Evolutionary conservation across 2,888 invertebrate genomes (phyloP).

Genomic region (Ochropleura leucogaster): DNA sequence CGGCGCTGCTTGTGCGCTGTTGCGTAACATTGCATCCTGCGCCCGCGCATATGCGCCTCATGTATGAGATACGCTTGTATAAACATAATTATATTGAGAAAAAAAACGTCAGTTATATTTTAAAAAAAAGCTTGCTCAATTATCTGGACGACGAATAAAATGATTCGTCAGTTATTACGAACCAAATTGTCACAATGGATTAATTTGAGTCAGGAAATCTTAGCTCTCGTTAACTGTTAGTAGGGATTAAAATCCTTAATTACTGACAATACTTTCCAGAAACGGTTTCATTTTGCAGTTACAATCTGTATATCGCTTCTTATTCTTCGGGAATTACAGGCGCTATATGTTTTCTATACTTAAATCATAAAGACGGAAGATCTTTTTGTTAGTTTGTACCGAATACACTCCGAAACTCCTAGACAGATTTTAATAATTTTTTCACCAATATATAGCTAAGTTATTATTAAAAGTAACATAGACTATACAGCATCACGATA

Average conservation of each 20-base stretch:
- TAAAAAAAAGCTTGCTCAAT: not conserved
- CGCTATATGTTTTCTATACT: not conserved
- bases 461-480: too few relatives aligned
- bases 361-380: too few relatives aligned
- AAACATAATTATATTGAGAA: constrained; percentile 32
- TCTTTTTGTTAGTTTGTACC: too few relatives aligned
- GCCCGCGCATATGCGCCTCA: constrained; percentile 41
- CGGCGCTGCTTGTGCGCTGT: constrained; percentile 72
- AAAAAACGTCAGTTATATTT: not conserved
- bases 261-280: not conserved
- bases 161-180: not conserved
- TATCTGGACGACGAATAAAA: not conserved
- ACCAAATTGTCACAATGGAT: not conserved
- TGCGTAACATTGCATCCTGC: constrained; percentile 78
- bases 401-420: too few relatives aligned
- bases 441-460: too few relatives aligned
- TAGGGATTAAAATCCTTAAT: too few relatives aligned
- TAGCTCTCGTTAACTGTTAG: not conserved
- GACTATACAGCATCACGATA: too few relatives aligned
- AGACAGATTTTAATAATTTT: too few relatives aligned
- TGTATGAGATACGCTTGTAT: constrained; percentile 54
- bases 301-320: not conserved
- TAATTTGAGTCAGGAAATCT: not conserved
- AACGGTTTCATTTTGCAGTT: not conserved
- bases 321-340: not conserved